Evolutionary conservation across 2,113 vertebrate genomes (phyloP), one percentile per base, ranked within the genome.

Genomic region (Jaculus jaculus): DNA sequence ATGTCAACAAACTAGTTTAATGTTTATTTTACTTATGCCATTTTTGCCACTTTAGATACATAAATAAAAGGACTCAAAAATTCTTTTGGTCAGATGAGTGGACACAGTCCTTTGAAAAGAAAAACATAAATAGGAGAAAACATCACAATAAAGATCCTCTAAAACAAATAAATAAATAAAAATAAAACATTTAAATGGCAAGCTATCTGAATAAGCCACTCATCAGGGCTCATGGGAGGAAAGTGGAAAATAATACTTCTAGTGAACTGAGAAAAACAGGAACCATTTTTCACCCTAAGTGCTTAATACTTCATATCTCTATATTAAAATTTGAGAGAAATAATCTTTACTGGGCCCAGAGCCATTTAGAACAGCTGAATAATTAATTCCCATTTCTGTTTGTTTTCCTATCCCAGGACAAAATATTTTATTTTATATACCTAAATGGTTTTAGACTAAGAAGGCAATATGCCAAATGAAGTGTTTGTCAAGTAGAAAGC

Each of bases 321-420:
- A 75, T 82, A 32, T 90, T 97, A 89, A 66, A 37, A 61, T 90
- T 71, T 65, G 60, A 9, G 84, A 94, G 77, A 80, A 94, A 82
- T 80, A 68, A 34, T 87, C 26, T 2, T 75, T 84, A 74, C 30
- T 83, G 11, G 78, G 63, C 5, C 30, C 94, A 79, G 16, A 86
- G 32, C 10, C 7, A 87, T 68, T 94, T 89, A 82, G 68, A 61
- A 85, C 95, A 92, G 68, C 15, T 37, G 9, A 95, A 79, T 89
- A 95, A 78, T 91, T 94, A 92, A 95, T 87, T 93, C 28, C 32
- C 77, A 8, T 68, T 89, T 17, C 28, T 91, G 15, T 89, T 91
- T 95, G 1, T 26, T 96, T 96, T 96, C 74, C 11, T 91, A 87
- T 66, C 32, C 3, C 3, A 90, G 10, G 1, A 1, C 72, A 92